phyloP scores from a whole-genome alignment of 2,797 vertebrate species.

The Apodemus agrarius region DNA sequence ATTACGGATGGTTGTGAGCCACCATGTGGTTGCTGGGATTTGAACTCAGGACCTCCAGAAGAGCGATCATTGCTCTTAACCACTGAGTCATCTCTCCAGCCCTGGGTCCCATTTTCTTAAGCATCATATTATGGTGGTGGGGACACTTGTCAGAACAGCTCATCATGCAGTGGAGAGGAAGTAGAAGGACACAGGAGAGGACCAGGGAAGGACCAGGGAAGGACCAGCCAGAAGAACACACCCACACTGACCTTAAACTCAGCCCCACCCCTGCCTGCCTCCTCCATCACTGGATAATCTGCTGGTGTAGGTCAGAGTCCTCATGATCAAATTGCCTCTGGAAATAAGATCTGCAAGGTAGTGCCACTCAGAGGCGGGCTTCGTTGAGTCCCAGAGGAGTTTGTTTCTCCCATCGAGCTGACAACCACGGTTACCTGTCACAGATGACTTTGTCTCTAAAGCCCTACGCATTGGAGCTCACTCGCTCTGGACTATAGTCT shows the following conservation, averaged over 20 bases:
- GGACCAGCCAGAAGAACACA: not conserved
- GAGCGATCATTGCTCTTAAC: too few species aligned
- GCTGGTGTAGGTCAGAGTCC: not conserved
- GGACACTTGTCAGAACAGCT: too few species aligned
- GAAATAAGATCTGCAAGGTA: not conserved
- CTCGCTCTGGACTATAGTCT: not conserved
- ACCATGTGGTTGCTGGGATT: too few species aligned
- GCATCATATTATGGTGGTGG: not conserved
- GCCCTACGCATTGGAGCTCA: not conserved
- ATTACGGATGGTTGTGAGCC: too few species aligned
- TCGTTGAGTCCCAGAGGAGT: not conserved
- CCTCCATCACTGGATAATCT: too few species aligned
- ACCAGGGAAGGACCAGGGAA: not conserved
- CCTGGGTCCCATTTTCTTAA: not conserved
- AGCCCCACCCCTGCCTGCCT: not conserved
- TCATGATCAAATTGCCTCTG: not conserved
- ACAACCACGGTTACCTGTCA: not conserved
- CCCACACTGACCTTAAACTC: not conserved
- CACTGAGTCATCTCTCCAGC: too few species aligned
- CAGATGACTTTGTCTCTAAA: conserved; percentile 52
- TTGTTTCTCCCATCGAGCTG: not conserved
- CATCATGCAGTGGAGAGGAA: not conserved
- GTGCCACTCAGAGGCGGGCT: not conserved
- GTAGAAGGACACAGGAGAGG: not conserved
- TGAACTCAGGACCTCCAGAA: too few species aligned